phyloP scores from a whole-genome alignment of 2,113 vertebrate genomes.

The Protomyctophum bolini region DNA sequence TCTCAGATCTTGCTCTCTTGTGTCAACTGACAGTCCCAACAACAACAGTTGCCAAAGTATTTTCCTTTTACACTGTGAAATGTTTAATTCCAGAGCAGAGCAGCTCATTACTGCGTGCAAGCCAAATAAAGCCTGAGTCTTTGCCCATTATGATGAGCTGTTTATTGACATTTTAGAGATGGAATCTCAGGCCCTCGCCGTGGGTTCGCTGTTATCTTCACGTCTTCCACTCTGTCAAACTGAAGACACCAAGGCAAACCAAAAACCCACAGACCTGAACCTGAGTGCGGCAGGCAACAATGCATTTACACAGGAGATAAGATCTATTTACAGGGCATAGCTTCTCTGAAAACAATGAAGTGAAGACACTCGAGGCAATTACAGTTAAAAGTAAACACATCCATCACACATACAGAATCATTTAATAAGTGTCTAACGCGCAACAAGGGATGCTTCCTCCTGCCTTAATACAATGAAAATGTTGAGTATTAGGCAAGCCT shows the following conservation, averaged over 20 bases:
- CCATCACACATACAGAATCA: constrained; percentile 69
- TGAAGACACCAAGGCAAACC: constrained; percentile 20
- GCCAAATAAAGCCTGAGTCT: not conserved
- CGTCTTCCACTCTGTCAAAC: constrained; percentile 8
- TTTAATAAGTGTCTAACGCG: constrained; percentile 49
- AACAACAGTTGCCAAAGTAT: not conserved
- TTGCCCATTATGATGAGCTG: not conserved
- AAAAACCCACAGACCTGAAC: constrained; percentile 15
- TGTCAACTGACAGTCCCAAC: not conserved
- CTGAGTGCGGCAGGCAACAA: constrained; percentile 7
- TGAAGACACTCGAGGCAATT: constrained; percentile 55
- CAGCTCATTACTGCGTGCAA: not conserved
- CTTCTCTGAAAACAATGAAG: constrained; percentile 33
- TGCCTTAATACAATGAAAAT: constrained; percentile 43
- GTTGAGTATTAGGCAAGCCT: constrained; percentile 30
- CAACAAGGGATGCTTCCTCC: constrained; percentile 42
- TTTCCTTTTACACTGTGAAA: not conserved
- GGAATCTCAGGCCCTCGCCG: not conserved
- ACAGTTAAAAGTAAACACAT: constrained; percentile 71
- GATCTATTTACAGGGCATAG: constrained; percentile 36
- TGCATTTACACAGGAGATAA: constrained; percentile 47
- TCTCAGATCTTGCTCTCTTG: not conserved
- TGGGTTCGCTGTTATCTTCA: not conserved
- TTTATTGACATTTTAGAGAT: constrained; percentile 13
- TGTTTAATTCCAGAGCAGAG: not conserved